Conservation (phyloP, 2,797 vertebrate genomes). For the Cottoperca gobio region DNA sequence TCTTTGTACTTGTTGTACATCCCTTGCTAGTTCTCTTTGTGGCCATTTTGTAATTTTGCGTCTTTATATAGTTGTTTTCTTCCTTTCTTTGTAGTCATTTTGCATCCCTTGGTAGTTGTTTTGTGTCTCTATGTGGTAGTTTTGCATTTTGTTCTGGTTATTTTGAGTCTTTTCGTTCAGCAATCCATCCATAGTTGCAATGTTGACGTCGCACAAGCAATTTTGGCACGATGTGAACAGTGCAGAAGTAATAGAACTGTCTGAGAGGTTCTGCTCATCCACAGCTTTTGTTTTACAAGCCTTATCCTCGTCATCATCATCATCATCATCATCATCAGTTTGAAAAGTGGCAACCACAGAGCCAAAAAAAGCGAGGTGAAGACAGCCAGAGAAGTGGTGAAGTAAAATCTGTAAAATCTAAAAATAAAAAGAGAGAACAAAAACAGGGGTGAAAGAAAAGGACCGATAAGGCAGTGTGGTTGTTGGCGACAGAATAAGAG, state of each 20-base stretch:
- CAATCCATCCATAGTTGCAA: neutral
- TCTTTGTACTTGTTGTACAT: neutral
- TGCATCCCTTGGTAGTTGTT: neutral
- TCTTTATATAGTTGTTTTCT: no score
- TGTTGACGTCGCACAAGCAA: neutral
- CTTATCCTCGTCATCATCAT: slow-evolving; percentile 5
- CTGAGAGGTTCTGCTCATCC: slow-evolving; percentile 7
- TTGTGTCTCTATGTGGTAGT: no score
- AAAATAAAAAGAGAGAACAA: neutral
- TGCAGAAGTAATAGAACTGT: neutral
- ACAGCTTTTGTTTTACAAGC: slow-evolving; percentile 20
- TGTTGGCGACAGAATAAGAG: neutral
- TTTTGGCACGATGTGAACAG: neutral
- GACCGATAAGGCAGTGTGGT: neutral
- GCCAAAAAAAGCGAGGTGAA: slow-evolving; percentile 1
- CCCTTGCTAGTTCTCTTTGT: neutral
- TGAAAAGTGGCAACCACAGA: slow-evolving; percentile 13
- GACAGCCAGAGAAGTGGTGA: slow-evolving; percentile 5
- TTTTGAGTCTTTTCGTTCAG: no score
- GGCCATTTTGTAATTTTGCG: neutral
- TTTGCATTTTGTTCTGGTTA: no score
- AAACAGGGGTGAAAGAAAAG: neutral
- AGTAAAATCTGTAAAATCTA: neutral
- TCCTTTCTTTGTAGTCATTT: neutral
- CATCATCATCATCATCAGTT: slow-evolving; percentile 1